These are phyloP conservation scores for Saxidomus purpurata DNA, from an alignment of 1,140 invertebrate species.

Conservation along the genomic window DNA sequence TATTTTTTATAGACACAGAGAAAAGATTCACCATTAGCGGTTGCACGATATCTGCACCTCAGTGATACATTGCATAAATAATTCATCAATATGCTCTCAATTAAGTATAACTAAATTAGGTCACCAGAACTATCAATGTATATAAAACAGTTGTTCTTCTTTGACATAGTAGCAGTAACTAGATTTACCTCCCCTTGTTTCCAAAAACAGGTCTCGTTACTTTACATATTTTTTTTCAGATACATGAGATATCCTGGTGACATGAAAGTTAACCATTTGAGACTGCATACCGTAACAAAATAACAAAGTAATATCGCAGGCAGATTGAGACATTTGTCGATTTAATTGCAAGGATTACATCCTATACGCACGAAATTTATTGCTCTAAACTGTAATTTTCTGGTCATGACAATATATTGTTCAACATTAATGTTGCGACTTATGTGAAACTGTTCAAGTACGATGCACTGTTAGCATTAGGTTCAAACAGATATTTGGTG, in stretches of 20 bases:
- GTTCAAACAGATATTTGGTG: not conserved
- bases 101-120: no score
- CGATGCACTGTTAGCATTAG: not conserved
- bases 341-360: constrained; percentile 14
- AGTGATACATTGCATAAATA: no score
- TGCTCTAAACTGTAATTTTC: constrained; percentile 23
- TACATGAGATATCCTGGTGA: not conserved
- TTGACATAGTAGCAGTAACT: no score
- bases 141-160: no score
- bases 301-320: not conserved
- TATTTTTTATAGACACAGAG: no score
- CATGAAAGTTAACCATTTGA: not conserved
- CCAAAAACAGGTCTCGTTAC: no score
- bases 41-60: no score
- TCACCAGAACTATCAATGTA: no score
- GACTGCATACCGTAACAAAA: not conserved
- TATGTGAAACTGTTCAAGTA: not conserved
- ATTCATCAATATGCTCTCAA: no score
- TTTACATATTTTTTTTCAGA: no score
- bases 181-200: no score
- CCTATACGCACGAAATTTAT: constrained; percentile 18
- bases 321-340: not conserved
- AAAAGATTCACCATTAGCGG: no score
- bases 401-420: not conserved
- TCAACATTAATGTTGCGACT: not conserved